These are phyloP conservation scores for Drosophila picticornis DNA, from an alignment of 2,888 invertebrate species.

Conservation along the genomic window DNA sequence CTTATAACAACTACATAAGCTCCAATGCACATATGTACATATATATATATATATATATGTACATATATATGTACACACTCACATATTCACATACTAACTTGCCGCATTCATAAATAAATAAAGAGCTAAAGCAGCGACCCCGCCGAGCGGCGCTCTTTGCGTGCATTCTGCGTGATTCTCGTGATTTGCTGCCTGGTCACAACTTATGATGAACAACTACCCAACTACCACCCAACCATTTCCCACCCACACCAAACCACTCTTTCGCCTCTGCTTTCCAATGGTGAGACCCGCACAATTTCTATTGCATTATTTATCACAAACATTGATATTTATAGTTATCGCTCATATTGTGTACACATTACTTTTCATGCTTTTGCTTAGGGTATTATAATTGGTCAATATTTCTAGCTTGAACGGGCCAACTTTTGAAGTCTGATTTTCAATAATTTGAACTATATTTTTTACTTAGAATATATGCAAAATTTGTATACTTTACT, in stretches of 20 bases:
- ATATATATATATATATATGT: not conserved
- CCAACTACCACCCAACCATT: not conserved
- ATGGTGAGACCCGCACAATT: conserved; percentile 44
- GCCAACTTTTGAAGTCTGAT: not conserved
- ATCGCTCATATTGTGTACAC: conserved; percentile 30
- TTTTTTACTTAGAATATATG: not conserved
- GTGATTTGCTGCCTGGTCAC: conserved; percentile 46
- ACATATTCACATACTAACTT: conserved; percentile 25
- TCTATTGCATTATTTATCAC: conserved; percentile 73
- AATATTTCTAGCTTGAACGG: not conserved
- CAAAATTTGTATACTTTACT: not conserved
- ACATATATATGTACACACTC: not conserved
- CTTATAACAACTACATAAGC: conserved; percentile 13
- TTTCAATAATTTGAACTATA: not conserved
- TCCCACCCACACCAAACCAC: not conserved
- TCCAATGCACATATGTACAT: not conserved
- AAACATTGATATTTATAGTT: conserved; percentile 64
- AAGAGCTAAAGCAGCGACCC: conserved; percentile 31
- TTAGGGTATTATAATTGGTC: not conserved
- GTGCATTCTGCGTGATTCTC: conserved; percentile 66
- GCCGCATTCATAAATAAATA: conserved; percentile 69
- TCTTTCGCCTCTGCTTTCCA: not conserved
- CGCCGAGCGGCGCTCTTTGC: conserved; percentile 23
- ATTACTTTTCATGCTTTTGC: conserved; percentile 1
- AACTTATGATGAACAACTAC: conserved; percentile 57